Conservation (phyloP, 2,888 invertebrate genomes). For the Malacosoma neustria region DNA sequence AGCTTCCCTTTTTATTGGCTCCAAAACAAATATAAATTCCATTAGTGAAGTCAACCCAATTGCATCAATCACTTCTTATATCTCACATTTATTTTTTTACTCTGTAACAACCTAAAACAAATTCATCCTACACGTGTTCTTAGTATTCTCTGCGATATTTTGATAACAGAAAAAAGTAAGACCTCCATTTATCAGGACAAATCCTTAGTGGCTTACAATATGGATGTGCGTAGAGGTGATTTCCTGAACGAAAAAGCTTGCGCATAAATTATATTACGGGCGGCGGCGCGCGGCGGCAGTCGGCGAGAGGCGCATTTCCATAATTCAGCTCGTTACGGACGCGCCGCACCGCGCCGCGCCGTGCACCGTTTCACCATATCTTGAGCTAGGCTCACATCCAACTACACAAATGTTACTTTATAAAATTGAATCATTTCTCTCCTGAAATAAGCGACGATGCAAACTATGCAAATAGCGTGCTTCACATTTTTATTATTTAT, state of each 20-base stretch:
- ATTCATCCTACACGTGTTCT: not conserved
- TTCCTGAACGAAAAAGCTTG: slow-evolving; percentile 32
- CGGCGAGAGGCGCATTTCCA: slow-evolving; percentile 41
- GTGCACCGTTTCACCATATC: slow-evolving; percentile 26
- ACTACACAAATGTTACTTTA: slow-evolving; percentile 20
- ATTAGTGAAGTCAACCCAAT: too few relatives aligned
- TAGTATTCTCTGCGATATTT: not conserved
- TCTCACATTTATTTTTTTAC: not conserved
- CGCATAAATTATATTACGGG: slow-evolving; percentile 34
- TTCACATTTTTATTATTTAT: too few relatives aligned
- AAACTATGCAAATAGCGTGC: too few relatives aligned
- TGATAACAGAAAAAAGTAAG: not conserved
- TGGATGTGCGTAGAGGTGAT: slow-evolving; percentile 27
- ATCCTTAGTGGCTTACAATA: slow-evolving; percentile 25
- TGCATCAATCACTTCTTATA: not conserved
- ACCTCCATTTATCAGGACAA: slow-evolving; percentile 28
- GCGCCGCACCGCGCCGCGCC: slow-evolving; percentile 18
- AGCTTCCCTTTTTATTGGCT: too few relatives aligned
- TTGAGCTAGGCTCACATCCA: slow-evolving; percentile 28
- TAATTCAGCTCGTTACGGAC: slow-evolving; percentile 55
- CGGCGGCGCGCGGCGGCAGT: slow-evolving; percentile 16
- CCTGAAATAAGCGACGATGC: too few relatives aligned
- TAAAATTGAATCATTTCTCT: too few relatives aligned
- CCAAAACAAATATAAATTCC: too few relatives aligned
- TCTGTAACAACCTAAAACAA: not conserved